Conservation (phyloP, 2,797 vertebrate genomes). For the Artibeus lituratus region DNA sequence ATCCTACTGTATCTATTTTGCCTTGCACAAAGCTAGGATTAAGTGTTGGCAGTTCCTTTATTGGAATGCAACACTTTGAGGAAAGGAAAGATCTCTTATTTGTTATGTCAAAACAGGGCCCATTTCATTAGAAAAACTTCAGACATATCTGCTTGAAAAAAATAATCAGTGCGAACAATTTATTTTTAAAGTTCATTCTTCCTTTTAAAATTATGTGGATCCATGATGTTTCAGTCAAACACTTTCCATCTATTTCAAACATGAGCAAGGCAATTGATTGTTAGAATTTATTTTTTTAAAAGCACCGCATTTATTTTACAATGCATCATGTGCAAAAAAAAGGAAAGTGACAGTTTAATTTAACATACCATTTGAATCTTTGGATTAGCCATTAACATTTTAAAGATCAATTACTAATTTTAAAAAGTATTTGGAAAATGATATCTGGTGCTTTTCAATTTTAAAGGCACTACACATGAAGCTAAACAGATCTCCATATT, state of each 20-base stretch:
- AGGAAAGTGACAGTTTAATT: slow-evolving; percentile 41
- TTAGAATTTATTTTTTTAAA: neutral
- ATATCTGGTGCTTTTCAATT: slow-evolving; percentile 59
- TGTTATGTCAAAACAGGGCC: neutral
- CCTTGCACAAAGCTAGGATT: neutral
- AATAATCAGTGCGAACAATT: neutral
- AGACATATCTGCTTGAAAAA: neutral
- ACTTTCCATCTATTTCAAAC: neutral
- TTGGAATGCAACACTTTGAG: neutral
- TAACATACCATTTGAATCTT: slow-evolving; percentile 54
- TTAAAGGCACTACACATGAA: slow-evolving; percentile 65
- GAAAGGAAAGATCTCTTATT: neutral
- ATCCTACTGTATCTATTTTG: neutral
- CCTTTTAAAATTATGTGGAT: neutral
- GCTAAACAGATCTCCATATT: slow-evolving; percentile 58
- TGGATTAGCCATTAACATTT: slow-evolving; percentile 76
- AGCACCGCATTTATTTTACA: neutral
- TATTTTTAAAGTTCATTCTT: slow-evolving; percentile 5
- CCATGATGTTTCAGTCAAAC: neutral
- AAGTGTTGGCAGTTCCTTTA: neutral
- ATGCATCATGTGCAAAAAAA: slow-evolving; percentile 52
- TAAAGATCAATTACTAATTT: slow-evolving; percentile 71
- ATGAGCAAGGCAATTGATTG: neutral
- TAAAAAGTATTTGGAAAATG: slow-evolving; percentile 72
- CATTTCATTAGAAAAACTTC: neutral